These are phyloP conservation scores for Malurus leucopterus DNA, from an alignment of 2,797 vertebrate species.

Conservation along the genomic window DNA sequence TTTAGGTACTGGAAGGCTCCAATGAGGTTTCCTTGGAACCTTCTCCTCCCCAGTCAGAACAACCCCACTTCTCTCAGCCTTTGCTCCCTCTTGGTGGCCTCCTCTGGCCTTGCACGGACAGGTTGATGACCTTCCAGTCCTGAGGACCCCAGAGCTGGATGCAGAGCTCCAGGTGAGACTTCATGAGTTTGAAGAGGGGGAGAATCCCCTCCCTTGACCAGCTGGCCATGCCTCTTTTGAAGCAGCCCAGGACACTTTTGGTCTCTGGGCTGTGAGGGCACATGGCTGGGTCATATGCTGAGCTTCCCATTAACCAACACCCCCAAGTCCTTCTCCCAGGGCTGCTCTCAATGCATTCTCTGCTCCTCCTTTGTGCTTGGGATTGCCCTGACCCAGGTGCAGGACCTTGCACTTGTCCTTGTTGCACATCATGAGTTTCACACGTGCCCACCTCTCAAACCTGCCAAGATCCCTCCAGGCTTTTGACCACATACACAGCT, in stretches of 20 bases:
- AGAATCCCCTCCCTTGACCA: too few relatives aligned
- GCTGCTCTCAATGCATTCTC: background rate
- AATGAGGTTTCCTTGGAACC: background rate
- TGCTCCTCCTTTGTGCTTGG: background rate
- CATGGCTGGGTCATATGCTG: background rate
- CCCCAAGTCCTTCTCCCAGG: background rate
- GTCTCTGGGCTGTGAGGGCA: background rate
- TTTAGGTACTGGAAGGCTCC: background rate
- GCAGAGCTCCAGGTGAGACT: background rate
- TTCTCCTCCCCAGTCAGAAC: background rate
- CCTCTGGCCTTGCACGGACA: background rate
- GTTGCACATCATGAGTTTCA: background rate
- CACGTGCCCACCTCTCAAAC: background rate
- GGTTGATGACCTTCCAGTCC: accelerated
- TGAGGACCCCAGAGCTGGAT: background rate
- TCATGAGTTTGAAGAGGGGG: background rate
- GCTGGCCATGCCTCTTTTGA: background rate
- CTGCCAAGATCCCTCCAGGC: background rate
- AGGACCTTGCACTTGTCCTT: background rate
- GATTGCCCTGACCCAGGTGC: background rate
- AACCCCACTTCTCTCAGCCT: background rate
- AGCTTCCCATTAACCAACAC: background rate
- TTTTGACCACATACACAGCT: background rate
- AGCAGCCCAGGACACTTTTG: too few relatives aligned
- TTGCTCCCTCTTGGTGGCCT: background rate